Percentiles rank a stretch among this genome's conserved stretches.
These are phyloP conservation scores for Cepphus grylle DNA, from an alignment of 2,113 vertebrate species.

Conservation along the genomic window DNA sequence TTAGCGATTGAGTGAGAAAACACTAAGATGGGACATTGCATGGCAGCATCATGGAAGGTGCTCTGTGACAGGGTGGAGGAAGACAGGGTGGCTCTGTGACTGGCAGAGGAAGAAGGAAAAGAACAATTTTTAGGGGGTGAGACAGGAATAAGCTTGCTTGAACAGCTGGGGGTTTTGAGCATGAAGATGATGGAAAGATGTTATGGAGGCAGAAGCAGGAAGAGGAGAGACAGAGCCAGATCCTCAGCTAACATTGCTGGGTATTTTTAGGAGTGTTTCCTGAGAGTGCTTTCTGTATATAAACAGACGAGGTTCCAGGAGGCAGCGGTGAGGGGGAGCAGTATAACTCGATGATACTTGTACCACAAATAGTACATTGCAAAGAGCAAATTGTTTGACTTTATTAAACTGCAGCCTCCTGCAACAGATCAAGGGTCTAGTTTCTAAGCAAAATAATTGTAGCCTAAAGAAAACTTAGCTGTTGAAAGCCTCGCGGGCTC, in stretches of 20 bases:
- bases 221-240: not conserved
- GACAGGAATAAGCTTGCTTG: not conserved
- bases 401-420: slow-evolving; percentile 40
- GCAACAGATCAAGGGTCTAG: slow-evolving; percentile 26
- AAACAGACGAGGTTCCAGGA: slow-evolving; percentile 8
- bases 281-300: slow-evolving; percentile 30
- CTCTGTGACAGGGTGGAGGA: not conserved
- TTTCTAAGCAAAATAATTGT: slow-evolving; percentile 39
- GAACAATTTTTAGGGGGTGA: not conserved
- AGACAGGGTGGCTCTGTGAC: not conserved
- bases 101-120: not conserved
- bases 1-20: not conserved
- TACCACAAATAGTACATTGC: slow-evolving; percentile 25
- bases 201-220: slow-evolving; percentile 5
- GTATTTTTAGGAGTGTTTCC: slow-evolving; percentile 53
- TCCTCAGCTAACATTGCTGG: not conserved
- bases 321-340: slow-evolving; percentile 3
- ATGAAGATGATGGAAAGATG: not conserved
- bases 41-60: not conserved
- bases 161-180: not conserved
- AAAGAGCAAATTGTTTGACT: slow-evolving; percentile 56
- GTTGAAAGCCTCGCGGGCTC: not conserved
- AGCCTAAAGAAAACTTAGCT: slow-evolving; percentile 42
- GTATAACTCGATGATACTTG: slow-evolving; percentile 3
- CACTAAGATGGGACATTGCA: not conserved